Evolutionary conservation across 1,140 invertebrate species (phyloP), one percentile per base, ranked within the genome.

Genomic region (Batillaria attramentaria): DNA sequence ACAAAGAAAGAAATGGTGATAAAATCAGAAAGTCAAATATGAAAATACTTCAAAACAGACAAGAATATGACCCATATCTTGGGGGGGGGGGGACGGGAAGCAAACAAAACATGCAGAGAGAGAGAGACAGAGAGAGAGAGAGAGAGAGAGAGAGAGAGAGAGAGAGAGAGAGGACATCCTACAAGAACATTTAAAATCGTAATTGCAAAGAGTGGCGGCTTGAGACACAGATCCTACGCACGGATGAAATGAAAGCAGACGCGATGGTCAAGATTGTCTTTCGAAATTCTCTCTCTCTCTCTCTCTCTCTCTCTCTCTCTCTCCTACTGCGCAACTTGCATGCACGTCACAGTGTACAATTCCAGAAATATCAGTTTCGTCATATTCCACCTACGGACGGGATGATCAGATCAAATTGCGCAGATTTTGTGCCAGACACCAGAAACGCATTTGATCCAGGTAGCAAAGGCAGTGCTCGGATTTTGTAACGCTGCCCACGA

Each of bases 111-210:
- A n/a, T n/a, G n/a, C n/a, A n/a, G 57, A 13, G 57, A 62, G 57
- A 62, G 70, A 72, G 43, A 46, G 43, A 72, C n/a, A 72, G 41
- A 31, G n/a, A 43, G 37, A 72, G n/a, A 46, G 43, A 43, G 37
- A 72, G 28, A 46, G n/a, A 72, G 43, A 43, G 16, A 41, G 42
- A 46, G 13, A 43, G 43, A 43, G 16, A 43, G n/a, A 13, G 33
- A 41, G 43, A 43, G 41, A 72, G 16, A n/a, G 57, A 62, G 18
- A n/a, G 6, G 6, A 6, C 8, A 18, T 16, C n/a, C 8, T 5
- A 62, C n/a, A n/a, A 18, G 31, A 18, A 62, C 10, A n/a, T 28
- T 8, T 6, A n/a, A 6, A 62, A 18, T 6, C 10, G 28, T 28
- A 13, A 13, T 16, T 28, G 31, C 10, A n/a, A 18, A 62, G 13